Evolutionary conservation across 2,888 invertebrate genomes (phyloP).

Genomic region (Synergus gifuensis): DNA sequence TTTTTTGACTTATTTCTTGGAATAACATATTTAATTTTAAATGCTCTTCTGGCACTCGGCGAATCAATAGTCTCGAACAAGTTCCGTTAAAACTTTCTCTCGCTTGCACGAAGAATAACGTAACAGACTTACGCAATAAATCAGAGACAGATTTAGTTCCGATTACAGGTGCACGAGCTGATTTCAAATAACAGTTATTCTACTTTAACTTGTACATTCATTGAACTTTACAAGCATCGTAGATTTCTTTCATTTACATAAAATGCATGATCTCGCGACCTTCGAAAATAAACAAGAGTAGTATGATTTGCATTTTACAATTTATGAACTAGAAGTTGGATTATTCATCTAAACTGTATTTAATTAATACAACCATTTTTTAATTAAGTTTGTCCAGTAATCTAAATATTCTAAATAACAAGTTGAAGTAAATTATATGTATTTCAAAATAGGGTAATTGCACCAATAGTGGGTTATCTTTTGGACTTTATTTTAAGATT

Average conservation of each 20-base stretch:
- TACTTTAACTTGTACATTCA: background rate
- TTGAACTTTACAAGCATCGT: background rate
- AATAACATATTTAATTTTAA: background rate
- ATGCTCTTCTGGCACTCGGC: too few species aligned
- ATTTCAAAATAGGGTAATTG: background rate
- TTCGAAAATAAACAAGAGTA: background rate
- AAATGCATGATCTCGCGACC: background rate
- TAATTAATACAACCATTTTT: too few species aligned
- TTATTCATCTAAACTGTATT: background rate
- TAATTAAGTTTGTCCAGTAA: too few species aligned
- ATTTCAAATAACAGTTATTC: constrained; percentile 14
- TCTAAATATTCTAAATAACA: background rate
- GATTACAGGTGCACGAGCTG: background rate
- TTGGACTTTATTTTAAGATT: too few species aligned
- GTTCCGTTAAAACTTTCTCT: constrained; percentile 36
- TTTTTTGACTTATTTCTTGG: background rate
- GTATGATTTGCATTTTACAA: background rate
- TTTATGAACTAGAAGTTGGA: background rate
- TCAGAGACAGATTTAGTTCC: constrained; percentile 30
- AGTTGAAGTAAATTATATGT: background rate
- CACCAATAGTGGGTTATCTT: background rate
- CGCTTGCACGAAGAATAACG: background rate
- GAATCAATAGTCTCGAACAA: background rate
- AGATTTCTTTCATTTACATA: background rate
- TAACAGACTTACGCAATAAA: constrained; percentile 6